Percentiles rank a stretch among this genome's conserved stretches.
These are phyloP conservation scores for Drosophila saltans DNA, from an alignment of 1,140 invertebrate species.

Conservation along the genomic window DNA sequence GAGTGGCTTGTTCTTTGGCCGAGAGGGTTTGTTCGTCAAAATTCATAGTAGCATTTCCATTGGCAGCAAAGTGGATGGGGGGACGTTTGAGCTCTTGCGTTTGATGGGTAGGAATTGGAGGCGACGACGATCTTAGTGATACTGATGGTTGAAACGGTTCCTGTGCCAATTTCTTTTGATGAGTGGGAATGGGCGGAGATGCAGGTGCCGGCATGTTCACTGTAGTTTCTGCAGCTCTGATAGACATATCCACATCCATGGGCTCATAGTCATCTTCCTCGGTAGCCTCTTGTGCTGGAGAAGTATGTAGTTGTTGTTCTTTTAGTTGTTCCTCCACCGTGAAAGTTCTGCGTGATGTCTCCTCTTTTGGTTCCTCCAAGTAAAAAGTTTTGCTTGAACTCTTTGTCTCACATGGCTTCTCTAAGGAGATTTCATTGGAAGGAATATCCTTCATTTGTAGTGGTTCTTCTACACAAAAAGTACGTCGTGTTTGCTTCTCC, in stretches of 20 bases:
- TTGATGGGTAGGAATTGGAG: conserved; percentile 31
- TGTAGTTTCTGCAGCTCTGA: conserved; percentile 14
- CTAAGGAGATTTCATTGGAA: not conserved
- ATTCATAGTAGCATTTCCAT: conserved; percentile 39
- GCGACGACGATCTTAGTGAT: not conserved
- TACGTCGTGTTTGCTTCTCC: conserved; percentile 3
- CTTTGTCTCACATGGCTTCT: not conserved
- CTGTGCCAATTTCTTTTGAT: conserved; percentile 13
- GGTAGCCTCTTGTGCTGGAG: conserved; percentile 53
- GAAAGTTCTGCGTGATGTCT: conserved; percentile 14
- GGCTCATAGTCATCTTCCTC: conserved; percentile 55
- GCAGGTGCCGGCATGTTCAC: not conserved
- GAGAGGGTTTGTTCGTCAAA: conserved; percentile 64
- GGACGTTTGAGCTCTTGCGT: conserved; percentile 38
- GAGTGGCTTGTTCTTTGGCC: conserved; percentile 69
- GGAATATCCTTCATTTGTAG: not conserved
- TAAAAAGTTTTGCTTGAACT: not conserved
- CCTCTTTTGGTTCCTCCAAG: not conserved
- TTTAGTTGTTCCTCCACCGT: conserved; percentile 2
- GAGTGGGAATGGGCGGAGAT: conserved; percentile 42
- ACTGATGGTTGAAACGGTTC: not conserved
- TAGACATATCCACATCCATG: conserved; percentile 67
- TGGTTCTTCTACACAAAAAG: not conserved
- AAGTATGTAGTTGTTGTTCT: conserved; percentile 20
- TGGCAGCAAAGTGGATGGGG: conserved; percentile 40